Evolutionary conservation across 2,113 vertebrate species (phyloP), one percentile per base, ranked within the genome.

Genomic region (Neotoma lepida): DNA sequence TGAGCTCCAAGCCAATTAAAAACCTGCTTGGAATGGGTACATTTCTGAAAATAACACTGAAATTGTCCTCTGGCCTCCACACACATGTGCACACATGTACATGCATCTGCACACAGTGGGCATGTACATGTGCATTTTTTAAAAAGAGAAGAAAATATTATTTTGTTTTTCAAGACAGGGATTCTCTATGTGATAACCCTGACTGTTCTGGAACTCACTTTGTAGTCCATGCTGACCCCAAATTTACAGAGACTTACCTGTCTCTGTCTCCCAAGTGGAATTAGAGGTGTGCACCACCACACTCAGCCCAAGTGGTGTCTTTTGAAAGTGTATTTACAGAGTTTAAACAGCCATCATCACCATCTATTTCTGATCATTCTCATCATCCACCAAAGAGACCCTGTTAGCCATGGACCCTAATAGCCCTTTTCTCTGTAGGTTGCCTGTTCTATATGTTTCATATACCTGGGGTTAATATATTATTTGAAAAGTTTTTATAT

Each of bases 401-500:
- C 20, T 30, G 63, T 85, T 96, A 58, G 26, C 41, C n/a, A 0
- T 70, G 68, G 78, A 18, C 17, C 33, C 28, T 77, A 58, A 86
- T 49, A 51, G 30, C 54, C 14, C 87, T 77, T 93, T 7, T 70
- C 44, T 63, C 56, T 80, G 17, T 91, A 74, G 30, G 85, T 86
- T 70, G 92, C 30, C 84, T 93, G 15, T 80, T 88, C 46, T 90
- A 18, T 33, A 66, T 58, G 3, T 93, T 93, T 95, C 26, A 76
- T 93, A 66, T 91, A 71, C 86, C 61, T 87, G 24, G 41, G 80
- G 93, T 91, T 89, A 20, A 89, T 49, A 71, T n/a, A 68, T 49
- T 61, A 56, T 81, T 49, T 74, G 51, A 56, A 97, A 96, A 89
- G 22, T 73, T 88, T 92, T 85, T 91, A 81, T 61, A 1, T 93